Base-by-base conservation (phyloP, 1,140 invertebrate genomes). In the Sesamia nonagrioides region DNA sequence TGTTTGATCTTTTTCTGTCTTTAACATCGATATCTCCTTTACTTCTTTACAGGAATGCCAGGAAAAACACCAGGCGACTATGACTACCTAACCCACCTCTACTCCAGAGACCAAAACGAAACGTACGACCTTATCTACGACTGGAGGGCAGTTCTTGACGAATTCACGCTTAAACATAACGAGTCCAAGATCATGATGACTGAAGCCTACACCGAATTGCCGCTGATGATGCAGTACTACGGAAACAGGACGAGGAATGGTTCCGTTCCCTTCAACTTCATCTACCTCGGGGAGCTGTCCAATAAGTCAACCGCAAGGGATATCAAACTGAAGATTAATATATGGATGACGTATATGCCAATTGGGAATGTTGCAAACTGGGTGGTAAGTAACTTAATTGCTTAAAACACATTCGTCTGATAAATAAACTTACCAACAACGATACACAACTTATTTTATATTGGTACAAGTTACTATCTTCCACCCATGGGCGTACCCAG, bases 201-300 rank as follows among this genome's bases (percentile, higher is more conserved):
- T 0, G 97, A 98, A 92, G 96, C 96, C 2, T 97, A 97, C 85
- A 95, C 96, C 0, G 87, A 90, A 52, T 83, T 96, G 3, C 80
- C 95, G 0, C 92, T 96, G 5, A 95, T 96, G 33, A 96, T 97
- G 72, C 92, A 95, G 72, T 98, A 97, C 83, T 97, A 96, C 87
- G 95, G 95, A 15, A 94, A 95, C 76, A 92, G 86, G 0, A 92
- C 87, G 0, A 83, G 86, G 15, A 89, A 95, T 74, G 96, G 96
- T 0, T 95, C 96, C 8, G 92, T 97, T 66, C 96, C 96, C 0
- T 97, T 97, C 79, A 97, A 97, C 87, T 97, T 97, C 86, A 89
- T 95, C 17, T 93, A 96, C 45, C 91, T 96, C 15, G 88, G 86
- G 15, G 89, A 91, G 0, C 79, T 96, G 35, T 92, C 89, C 9